phyloP scores from a whole-genome alignment of 2,113 vertebrate genomes.

The Artemisiospiza belli region DNA sequence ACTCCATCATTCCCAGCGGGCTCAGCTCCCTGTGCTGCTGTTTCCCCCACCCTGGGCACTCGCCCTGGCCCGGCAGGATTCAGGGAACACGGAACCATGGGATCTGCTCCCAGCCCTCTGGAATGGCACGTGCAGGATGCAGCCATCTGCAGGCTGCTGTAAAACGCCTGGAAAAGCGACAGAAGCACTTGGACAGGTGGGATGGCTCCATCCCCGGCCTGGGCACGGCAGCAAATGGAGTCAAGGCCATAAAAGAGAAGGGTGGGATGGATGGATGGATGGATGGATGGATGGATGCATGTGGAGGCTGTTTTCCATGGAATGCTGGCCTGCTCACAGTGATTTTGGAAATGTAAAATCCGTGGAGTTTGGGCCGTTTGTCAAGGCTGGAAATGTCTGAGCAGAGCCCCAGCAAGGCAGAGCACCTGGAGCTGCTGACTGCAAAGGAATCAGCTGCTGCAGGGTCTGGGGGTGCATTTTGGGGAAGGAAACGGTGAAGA shows the following conservation, averaged over 20 bases:
- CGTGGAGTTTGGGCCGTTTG: constrained; percentile 1
- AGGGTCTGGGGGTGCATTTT: neutral
- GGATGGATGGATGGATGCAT: too few relatives aligned
- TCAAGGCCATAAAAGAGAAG: constrained; percentile 4
- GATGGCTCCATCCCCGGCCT: constrained; percentile 11
- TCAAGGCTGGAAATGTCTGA: neutral
- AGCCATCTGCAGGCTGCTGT: neutral
- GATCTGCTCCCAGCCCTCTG: neutral
- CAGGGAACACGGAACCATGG: neutral
- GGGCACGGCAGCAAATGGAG: neutral
- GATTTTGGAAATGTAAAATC: constrained; percentile 11
- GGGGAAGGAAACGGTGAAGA: accelerated
- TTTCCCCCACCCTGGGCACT: neutral
- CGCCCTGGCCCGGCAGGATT: neutral
- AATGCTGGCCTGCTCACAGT: neutral
- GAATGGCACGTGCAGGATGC: neutral
- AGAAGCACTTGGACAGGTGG: constrained; percentile 48
- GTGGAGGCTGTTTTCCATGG: neutral
- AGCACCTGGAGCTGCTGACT: constrained; percentile 6
- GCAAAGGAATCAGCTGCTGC: neutral
- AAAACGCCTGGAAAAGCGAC: constrained; percentile 35
- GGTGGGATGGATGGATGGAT: neutral
- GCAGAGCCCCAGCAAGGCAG: neutral
- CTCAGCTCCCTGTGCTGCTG: neutral
- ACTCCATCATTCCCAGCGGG: too few relatives aligned